Evolutionary conservation across 2,888 invertebrate species (phyloP), one percentile per base, ranked within the genome.

Genomic region (Drosophila birchii): DNA sequence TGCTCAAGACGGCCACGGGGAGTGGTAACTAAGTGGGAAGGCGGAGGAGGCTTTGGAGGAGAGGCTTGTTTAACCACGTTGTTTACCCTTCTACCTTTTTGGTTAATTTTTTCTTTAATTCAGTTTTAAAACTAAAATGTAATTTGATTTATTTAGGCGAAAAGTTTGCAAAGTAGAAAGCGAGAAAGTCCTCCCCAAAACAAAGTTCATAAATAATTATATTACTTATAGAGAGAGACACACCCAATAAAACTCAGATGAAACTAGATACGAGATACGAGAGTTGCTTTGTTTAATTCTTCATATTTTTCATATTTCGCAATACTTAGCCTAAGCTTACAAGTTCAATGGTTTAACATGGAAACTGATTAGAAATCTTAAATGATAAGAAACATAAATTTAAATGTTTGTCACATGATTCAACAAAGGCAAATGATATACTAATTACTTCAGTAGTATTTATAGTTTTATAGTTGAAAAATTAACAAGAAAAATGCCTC

Each of bases 1-100:
- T 83, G 59, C 57, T 87, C n/a, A 80, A 87, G 36, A 84, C 76
- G 32, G 66, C 82, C 34, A 77, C 75, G 18, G 76, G 78, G 41
- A 64, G 56, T 56, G 66, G 74, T 38, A 77, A 67, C 47, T 76
- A 34, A 47, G 3, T 29, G 29, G 3, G 4, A 49, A 26, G 26
- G 26, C 4, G 18, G 51, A 34, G 32, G 11, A 53, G 57, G 63
- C 53, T 45, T 43, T 41, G 44, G 47, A 63, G 20, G 61, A 84
- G 87, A 82, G 85, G 82, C 81, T 82, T 47, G 47, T 47, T 47
- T 29, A 47, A 47, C 47, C 47, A 29, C 29, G n/a, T 47, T 47
- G 29, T 47, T 47, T 29, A 32, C 29, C 47, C 29, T 32, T 29
- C 29, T 18, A 4, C 9, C 47, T 29, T 32, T 32, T 47, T 7